Evolutionary conservation across 2,888 invertebrate genomes (phyloP).

Genomic region (Caenorhabditis drosophilae): DNA sequence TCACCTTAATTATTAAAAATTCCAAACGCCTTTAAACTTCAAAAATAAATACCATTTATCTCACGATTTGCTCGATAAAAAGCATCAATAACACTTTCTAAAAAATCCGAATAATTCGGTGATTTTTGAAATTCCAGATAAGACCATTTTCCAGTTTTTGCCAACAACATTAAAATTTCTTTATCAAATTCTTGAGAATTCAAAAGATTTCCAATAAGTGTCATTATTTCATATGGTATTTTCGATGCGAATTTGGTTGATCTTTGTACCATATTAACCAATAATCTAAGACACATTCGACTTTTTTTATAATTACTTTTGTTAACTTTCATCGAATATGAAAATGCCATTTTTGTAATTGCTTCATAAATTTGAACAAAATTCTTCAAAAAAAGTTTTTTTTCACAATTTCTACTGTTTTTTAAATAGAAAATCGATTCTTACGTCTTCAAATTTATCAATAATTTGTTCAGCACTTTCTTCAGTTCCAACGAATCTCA

Average conservation of each 20-base stretch:
- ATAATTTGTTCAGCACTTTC: conserved; percentile 4
- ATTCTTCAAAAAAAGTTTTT: background rate
- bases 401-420: background rate
- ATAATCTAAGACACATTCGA: background rate
- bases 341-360: background rate
- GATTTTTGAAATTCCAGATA: conserved; percentile 29
- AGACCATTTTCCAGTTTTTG: conserved; percentile 16
- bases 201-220: conserved; percentile 15
- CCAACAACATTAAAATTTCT: conserved; percentile 14
- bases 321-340: background rate
- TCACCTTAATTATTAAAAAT: background rate
- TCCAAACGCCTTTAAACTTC: background rate
- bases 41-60: background rate
- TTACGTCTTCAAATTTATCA: conserved; percentile 11
- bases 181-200: background rate
- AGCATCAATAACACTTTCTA: conserved; percentile 10
- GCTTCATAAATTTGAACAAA: background rate
- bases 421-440: background rate
- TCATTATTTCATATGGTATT: conserved; percentile 12
- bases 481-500: conserved; percentile 9
- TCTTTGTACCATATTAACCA: conserved; percentile 19
- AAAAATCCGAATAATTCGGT: conserved; percentile 10
- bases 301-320: background rate
- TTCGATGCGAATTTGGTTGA: conserved; percentile 10
- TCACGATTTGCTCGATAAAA: conserved; percentile 2